Conservation (phyloP, 2,888 invertebrate species). For the Hemistola chrysoprasaria region DNA sequence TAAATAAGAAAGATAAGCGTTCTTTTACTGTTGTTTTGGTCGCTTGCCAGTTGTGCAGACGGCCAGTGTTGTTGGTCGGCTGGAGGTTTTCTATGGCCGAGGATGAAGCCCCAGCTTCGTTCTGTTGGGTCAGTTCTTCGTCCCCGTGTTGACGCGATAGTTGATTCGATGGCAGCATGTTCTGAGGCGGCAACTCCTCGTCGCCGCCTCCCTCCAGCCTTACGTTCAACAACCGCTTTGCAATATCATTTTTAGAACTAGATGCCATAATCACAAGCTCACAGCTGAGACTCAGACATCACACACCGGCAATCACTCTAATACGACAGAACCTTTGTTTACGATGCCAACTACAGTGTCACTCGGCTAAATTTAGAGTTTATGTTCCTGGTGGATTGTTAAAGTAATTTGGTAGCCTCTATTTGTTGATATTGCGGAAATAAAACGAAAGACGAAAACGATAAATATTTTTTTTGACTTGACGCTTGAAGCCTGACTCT, state of each 20-base stretch:
- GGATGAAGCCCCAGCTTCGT: constrained; percentile 55
- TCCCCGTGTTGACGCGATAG: constrained; percentile 58
- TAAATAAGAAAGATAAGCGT: constrained; percentile 84
- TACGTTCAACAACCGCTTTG: constrained; percentile 62
- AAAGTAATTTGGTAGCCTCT: constrained; percentile 32
- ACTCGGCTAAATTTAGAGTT: constrained; percentile 16
- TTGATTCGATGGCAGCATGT: constrained; percentile 78
- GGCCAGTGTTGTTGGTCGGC: constrained; percentile 66
- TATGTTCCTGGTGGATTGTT: constrained; percentile 35
- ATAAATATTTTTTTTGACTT: constrained; percentile 14
- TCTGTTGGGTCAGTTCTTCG: constrained; percentile 55
- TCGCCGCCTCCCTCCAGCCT: constrained; percentile 55
- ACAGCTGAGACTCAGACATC: constrained; percentile 40
- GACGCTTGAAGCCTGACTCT: not conserved
- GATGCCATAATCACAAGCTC: constrained; percentile 60
- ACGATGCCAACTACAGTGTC: not conserved
- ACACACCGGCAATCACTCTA: constrained; percentile 34
- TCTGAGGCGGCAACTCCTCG: constrained; percentile 71
- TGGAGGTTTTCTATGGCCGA: constrained; percentile 66
- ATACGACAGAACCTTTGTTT: constrained; percentile 6
- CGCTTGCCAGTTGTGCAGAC: constrained; percentile 86
- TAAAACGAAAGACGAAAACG: no score
- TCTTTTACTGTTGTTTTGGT: constrained; percentile 89
- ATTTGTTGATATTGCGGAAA: constrained; percentile 22
- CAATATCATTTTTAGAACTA: constrained; percentile 68